Base-by-base conservation (phyloP, 1,140 invertebrate species). In the Eurosta solidaginis region DNA sequence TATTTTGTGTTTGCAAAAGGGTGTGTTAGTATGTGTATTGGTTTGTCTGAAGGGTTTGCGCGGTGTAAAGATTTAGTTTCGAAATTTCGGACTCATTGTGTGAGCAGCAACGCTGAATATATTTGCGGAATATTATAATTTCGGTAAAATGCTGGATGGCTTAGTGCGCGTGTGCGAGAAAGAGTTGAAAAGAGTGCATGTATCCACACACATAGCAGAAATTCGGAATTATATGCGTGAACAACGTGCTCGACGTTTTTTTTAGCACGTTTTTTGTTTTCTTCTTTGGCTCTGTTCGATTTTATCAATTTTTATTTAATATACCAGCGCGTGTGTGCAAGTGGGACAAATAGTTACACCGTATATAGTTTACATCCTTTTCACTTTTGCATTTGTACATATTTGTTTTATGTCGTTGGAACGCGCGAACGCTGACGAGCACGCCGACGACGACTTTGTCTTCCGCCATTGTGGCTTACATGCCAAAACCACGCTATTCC, bases 391-490 rank as follows among this genome's bases (percentile, higher is more conserved):
- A n/a, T n/a, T n/a, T n/a, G 14, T 54, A 9, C 50, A 54, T 68
- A 36, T 36, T 68, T 33, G n/a, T 9, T n/a, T 40, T 40, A n/a
- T n/a, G n/a, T n/a, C n/a, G 59, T 68, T n/a, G 29, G 9, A 10
- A 17, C 27, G 59, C 59, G 59, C 59, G 59, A 68, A 40, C 59
- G 33, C n/a, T 68, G 33, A 14, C 59, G 59, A 68, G 59, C 36
- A 68, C 17, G 33, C 40, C 33, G 59, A 40, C 59, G 59, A 68
- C 59, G 59, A 40, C 33, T 68, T n/a, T 20, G 59, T 36, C 59
- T 68, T 68, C 59, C 59, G 59, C 59, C 77, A 78, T 78, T 78
- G 73, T 68, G 59, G 59, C 74, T 75, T 75, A 45, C 44, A 75
- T 50, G 74, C 74, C 45, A 75, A 75, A 77, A 77, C 49, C 76